A percentile compares a stretch with the other conserved stretches of the same genome.
phyloP scores from a whole-genome alignment of 92 coral and sea anemone species.

The Zoanthus sociatus region DNA sequence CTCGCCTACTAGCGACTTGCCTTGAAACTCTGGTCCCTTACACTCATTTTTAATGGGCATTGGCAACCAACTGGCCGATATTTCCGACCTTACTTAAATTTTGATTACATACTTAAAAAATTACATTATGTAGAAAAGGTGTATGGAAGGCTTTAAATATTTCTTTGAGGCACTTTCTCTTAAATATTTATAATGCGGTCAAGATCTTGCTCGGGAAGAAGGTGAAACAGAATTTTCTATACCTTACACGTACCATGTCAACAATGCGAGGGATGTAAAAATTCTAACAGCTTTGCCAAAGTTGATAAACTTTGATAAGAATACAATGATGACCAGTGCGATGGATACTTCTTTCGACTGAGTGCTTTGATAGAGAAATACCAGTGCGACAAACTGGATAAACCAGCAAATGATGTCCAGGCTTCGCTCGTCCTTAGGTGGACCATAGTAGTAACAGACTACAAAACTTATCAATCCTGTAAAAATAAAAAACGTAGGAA shows the following conservation, averaged over 20 bases:
- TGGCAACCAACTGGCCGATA: too few species aligned
- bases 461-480: constrained; percentile 88
- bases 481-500: neutral
- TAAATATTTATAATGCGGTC: too few species aligned
- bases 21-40: too few species aligned
- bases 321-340: constrained; percentile 68
- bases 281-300: constrained; percentile 44
- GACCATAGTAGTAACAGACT: constrained; percentile 95
- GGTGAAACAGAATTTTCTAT: too few species aligned
- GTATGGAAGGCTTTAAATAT: too few species aligned
- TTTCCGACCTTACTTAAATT: too few species aligned
- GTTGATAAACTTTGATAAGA: constrained; percentile 60
- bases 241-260: constrained; percentile 70
- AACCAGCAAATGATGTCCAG: constrained; percentile 92
- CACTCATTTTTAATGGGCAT: too few species aligned
- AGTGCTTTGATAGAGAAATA: constrained; percentile 81
- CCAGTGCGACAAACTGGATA: constrained; percentile 74
- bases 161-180: too few species aligned
- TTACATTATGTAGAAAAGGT: too few species aligned
- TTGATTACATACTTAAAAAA: too few species aligned
- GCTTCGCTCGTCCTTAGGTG: constrained; percentile 89
- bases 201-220: too few species aligned
- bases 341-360: constrained; percentile 86
- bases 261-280: constrained; percentile 47
- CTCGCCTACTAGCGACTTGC: too few species aligned